A percentile compares a stretch with the other conserved stretches of the same genome.
Conservation (phyloP, 2,888 invertebrate species). For the Hesperia comma region DNA sequence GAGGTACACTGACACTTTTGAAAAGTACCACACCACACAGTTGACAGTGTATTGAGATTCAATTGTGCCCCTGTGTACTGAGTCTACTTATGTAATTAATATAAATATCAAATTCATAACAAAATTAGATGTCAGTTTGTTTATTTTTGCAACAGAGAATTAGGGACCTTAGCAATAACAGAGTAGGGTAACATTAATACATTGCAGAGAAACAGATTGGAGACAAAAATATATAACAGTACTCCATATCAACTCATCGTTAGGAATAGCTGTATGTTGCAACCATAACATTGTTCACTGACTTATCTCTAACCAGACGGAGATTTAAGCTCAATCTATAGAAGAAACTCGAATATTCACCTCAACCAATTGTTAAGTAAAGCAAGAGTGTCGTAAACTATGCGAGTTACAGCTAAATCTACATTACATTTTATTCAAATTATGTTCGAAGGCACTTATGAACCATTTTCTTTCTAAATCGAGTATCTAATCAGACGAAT, state of each 20-base stretch:
- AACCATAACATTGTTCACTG: conserved; percentile 10
- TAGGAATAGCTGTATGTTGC: conserved; percentile 5
- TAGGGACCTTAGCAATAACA: neutral
- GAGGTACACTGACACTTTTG: neutral
- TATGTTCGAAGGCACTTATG: conserved; percentile 34
- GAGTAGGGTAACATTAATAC: conserved; percentile 9
- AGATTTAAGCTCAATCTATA: conserved; percentile 27
- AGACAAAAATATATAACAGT: neutral
- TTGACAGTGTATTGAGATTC: neutral
- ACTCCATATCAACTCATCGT: neutral
- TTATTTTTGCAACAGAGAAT: neutral
- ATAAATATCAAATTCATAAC: neutral
- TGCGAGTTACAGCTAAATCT: conserved; percentile 19
- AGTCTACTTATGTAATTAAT: neutral
- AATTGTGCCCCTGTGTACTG: neutral
- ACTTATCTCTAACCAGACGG: conserved; percentile 32
- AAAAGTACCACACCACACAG: neutral
- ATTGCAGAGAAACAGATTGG: neutral
- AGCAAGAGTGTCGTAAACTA: conserved; percentile 5
- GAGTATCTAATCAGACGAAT: conserved; percentile 3
- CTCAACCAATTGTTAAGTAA: conserved; percentile 4
- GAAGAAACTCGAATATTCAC: conserved; percentile 2
- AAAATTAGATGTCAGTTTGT: neutral
- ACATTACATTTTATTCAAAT: conserved; percentile 26
- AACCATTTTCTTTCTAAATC: conserved; percentile 15